These are phyloP conservation scores for Netelia inedita DNA, from an alignment of 2,888 invertebrate species.

Conservation along the genomic window DNA sequence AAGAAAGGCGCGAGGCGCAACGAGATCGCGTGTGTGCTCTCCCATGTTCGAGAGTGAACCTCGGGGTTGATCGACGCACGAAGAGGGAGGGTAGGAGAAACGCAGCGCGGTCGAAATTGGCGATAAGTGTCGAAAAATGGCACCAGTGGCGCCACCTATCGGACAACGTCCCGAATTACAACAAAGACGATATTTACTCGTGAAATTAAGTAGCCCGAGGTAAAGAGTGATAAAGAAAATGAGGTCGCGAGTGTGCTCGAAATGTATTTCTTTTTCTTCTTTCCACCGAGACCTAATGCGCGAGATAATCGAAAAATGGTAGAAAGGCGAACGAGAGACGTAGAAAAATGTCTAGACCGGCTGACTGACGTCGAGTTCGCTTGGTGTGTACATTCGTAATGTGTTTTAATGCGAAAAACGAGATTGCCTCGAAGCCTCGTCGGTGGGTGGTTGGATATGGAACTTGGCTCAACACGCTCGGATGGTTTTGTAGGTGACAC, in stretches of 20 bases:
- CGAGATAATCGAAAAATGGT: too few relatives aligned
- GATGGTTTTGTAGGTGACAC: constrained; percentile 68
- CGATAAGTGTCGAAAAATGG: not conserved
- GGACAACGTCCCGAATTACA: too few relatives aligned
- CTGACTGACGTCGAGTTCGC: too few relatives aligned
- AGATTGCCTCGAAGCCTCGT: constrained; percentile 38
- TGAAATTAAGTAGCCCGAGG: too few relatives aligned
- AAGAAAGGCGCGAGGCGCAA: constrained; percentile 62
- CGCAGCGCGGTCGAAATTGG: constrained; percentile 18
- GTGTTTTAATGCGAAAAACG: constrained; percentile 20
- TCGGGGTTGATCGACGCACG: constrained; percentile 13
- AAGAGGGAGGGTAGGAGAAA: constrained; percentile 6
- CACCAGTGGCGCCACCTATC: too few relatives aligned
- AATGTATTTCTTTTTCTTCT: too few relatives aligned
- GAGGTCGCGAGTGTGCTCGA: too few relatives aligned
- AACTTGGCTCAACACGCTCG: constrained; percentile 47
- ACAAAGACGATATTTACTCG: too few relatives aligned
- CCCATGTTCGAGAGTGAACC: constrained; percentile 61
- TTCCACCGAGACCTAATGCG: too few relatives aligned
- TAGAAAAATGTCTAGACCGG: too few relatives aligned
- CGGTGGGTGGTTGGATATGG: constrained; percentile 54
- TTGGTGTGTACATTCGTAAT: not conserved
- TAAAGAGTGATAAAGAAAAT: too few relatives aligned
- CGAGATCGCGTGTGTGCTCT: constrained; percentile 59
- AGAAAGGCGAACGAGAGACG: too few relatives aligned